Evolutionary conservation across 2,888 invertebrate species (phyloP).

Genomic region (Andrena praecox): DNA sequence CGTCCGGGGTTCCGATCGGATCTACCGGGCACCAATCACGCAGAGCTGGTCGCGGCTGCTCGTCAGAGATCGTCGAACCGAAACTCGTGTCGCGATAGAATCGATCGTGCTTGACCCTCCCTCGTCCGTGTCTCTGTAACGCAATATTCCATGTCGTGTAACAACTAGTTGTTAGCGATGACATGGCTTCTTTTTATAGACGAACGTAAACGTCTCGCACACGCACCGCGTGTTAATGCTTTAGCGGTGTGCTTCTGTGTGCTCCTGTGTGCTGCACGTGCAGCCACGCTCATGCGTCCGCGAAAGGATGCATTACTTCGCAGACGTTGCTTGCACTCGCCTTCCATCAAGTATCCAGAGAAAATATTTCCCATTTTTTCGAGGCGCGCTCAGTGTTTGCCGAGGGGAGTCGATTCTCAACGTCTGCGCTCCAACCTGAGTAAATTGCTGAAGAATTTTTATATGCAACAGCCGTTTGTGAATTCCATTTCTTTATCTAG

Average conservation of each 20-base stretch:
- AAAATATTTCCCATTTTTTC: slow-evolving; percentile 15
- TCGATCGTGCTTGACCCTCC: slow-evolving; percentile 48
- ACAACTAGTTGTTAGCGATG: slow-evolving; percentile 69
- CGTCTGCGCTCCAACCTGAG: not conserved
- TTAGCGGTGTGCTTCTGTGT: not conserved
- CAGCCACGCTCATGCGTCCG: not conserved
- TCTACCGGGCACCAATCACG: slow-evolving; percentile 38
- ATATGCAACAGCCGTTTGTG: no score
- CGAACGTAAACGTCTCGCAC: slow-evolving; percentile 57
- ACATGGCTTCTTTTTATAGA: slow-evolving; percentile 80
- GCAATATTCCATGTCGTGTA: slow-evolving; percentile 56
- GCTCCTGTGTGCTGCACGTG: slow-evolving; percentile 18
- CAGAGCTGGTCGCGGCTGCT: not conserved
- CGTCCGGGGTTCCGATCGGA: not conserved
- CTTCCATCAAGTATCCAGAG: not conserved
- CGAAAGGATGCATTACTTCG: not conserved
- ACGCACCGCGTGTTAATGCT: slow-evolving; percentile 52
- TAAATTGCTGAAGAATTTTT: no score
- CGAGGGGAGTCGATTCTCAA: not conserved
- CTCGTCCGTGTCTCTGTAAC: slow-evolving; percentile 15
- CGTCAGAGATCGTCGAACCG: slow-evolving; percentile 49
- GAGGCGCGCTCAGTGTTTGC: not conserved
- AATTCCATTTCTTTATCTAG: no score
- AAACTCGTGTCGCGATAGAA: slow-evolving; percentile 37
- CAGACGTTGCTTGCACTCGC: not conserved